Percentiles rank a stretch among this genome's conserved stretches.
Evolutionary conservation across 2,797 vertebrate genomes (phyloP).

Genomic region (Carcharodon carcharias): DNA sequence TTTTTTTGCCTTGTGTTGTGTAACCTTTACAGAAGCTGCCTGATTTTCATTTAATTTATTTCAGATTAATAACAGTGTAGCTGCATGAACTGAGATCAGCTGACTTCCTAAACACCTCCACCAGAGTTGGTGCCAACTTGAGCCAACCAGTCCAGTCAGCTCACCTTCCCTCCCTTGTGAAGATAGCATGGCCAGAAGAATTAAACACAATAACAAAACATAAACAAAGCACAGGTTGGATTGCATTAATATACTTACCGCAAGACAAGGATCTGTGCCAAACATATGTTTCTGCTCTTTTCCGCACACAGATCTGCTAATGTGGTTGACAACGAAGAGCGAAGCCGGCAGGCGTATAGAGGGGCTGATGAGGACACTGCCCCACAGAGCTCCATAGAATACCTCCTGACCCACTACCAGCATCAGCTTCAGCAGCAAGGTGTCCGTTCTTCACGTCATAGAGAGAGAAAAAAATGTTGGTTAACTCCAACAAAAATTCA

Average conservation of each 20-base stretch:
- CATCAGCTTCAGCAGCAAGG: conserved; percentile 76
- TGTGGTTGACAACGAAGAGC: conserved; percentile 82
- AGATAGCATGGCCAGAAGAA: too few species aligned
- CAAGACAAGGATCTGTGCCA: conserved; percentile 69
- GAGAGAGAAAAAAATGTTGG: neutral
- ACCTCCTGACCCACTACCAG: conserved; percentile 78
- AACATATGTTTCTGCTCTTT: conserved; percentile 78
- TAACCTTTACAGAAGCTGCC: neutral
- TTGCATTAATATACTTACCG: conserved; percentile 62
- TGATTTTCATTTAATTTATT: neutral
- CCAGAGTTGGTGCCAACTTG: neutral
- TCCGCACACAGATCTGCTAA: conserved; percentile 64
- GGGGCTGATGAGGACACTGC: conserved; percentile 73
- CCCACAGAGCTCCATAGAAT: conserved; percentile 86
- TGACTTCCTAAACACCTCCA: neutral
- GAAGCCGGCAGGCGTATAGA: conserved; percentile 81
- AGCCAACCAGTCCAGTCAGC: neutral
- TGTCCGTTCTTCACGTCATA: conserved; percentile 67
- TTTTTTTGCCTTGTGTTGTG: neutral
- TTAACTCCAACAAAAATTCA: neutral
- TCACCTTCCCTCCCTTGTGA: neutral
- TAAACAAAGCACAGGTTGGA: neutral
- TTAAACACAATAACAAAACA: neutral
- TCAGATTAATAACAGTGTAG: neutral
- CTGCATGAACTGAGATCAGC: neutral